Conservation (phyloP, 37 sponge, comb jelly and placozoan genomes). For the Spongilla lacustris region DNA sequence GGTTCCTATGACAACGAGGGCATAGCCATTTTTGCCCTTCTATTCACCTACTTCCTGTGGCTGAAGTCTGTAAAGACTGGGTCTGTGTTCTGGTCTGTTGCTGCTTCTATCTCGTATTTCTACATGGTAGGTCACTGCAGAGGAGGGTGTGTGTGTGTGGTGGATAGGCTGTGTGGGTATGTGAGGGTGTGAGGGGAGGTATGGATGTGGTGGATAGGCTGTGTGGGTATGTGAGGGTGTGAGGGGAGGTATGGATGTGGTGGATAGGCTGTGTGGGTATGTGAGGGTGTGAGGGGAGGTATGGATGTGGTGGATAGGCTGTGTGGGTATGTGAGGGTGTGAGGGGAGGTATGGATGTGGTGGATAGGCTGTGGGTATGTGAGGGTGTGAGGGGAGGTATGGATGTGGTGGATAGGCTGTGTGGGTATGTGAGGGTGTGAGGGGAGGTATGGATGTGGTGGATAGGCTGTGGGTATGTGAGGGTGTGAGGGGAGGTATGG, state of each 20-base stretch:
- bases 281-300: background rate
- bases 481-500: background rate
- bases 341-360: background rate
- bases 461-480: background rate
- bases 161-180: background rate
- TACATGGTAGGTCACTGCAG: slow-evolving; percentile 91
- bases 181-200: background rate
- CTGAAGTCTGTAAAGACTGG: slow-evolving; percentile 96
- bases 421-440: background rate
- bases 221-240: background rate
- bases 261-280: background rate
- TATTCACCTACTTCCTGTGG: slow-evolving; percentile 99
- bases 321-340: background rate
- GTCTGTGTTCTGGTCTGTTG: slow-evolving; percentile 93
- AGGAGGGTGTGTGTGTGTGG: background rate
- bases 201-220: background rate
- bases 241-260: too few relatives aligned
- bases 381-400: background rate
- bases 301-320: background rate
- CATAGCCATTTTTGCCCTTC: slow-evolving; percentile 99
- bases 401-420: background rate
- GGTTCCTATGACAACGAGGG: slow-evolving; percentile 99
- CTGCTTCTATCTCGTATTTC: slow-evolving; percentile 93
- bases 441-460: background rate
- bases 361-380: background rate